Conservation (phyloP, 2,888 invertebrate genomes). For the Caenorhabditis uteleia region DNA sequence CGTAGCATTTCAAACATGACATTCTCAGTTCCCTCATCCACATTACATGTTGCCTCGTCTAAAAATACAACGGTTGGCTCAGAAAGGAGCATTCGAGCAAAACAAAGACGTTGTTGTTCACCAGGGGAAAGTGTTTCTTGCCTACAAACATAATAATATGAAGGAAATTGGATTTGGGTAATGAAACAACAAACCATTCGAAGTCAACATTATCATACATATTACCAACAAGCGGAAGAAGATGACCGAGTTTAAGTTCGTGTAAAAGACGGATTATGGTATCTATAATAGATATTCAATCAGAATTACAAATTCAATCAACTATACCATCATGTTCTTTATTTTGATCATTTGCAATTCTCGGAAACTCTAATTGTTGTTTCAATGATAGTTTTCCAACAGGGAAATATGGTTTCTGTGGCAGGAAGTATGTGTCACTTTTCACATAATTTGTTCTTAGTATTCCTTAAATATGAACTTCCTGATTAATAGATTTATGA, state of each 20-base stretch:
- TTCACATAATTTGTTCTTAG: conserved; percentile 14
- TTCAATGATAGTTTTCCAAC: conserved; percentile 70
- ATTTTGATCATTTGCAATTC: conserved; percentile 1
- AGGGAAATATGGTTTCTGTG: conserved; percentile 74
- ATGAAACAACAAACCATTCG: conserved; percentile 71
- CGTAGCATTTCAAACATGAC: conserved; percentile 43
- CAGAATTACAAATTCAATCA: not conserved
- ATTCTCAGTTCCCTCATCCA: conserved; percentile 39
- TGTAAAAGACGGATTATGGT: conserved; percentile 69
- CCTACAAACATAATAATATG: too few species aligned
- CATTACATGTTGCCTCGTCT: conserved; percentile 93
- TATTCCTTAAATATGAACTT: conserved; percentile 12
- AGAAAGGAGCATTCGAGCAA: conserved; percentile 92
- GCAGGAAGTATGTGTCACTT: conserved; percentile 72
- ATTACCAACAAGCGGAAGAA: conserved; percentile 69
- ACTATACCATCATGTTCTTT: conserved; percentile 12
- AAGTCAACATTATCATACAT: conserved; percentile 71
- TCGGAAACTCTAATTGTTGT: conserved; percentile 37
- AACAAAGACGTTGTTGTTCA: conserved; percentile 92
- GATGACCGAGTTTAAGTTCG: conserved; percentile 63
- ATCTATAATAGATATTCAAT: conserved; percentile 9
- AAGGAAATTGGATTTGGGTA: not conserved
- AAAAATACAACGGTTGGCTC: conserved; percentile 77
- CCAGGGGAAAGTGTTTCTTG: conserved; percentile 89
- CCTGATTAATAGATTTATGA: too few species aligned